These are phyloP conservation scores for Xyliphius kryptos DNA, from an alignment of 2,113 vertebrate genomes.

Conservation along the genomic window DNA sequence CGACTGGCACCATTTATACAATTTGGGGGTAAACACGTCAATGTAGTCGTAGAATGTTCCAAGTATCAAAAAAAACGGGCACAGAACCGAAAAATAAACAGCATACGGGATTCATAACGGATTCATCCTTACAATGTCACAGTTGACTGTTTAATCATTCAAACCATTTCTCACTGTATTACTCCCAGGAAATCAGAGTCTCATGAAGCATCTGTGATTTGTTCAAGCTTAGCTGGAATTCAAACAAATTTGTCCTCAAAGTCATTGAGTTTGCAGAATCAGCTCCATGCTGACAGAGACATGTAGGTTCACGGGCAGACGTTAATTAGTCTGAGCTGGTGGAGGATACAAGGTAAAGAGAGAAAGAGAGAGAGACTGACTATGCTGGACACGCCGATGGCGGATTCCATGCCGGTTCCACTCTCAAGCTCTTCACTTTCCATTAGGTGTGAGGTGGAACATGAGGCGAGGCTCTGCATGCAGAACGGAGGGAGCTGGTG, in stretches of 20 bases:
- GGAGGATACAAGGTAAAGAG: slow-evolving; percentile 40
- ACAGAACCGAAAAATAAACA: too few species aligned
- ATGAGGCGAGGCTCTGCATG: slow-evolving; percentile 45
- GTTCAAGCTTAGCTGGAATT: slow-evolving; percentile 56
- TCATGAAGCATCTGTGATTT: too few species aligned
- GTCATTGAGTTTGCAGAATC: slow-evolving; percentile 55
- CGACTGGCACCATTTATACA: slow-evolving; percentile 51
- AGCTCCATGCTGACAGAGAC: slow-evolving; percentile 57
- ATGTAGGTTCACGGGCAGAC: slow-evolving; percentile 59
- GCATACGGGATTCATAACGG: too few species aligned
- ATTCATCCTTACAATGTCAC: too few species aligned
- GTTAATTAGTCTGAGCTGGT: slow-evolving; percentile 61
- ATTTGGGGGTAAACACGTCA: too few species aligned
- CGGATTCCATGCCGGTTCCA: slow-evolving; percentile 48
- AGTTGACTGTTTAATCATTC: too few species aligned
- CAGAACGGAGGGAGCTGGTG: slow-evolving; percentile 31
- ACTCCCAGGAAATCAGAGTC: too few species aligned
- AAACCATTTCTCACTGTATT: too few species aligned
- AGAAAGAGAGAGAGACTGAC: slow-evolving; percentile 25
- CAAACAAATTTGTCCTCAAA: slow-evolving; percentile 58
- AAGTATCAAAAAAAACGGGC: too few species aligned
- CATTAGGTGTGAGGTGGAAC: slow-evolving; percentile 55
- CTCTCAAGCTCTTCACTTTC: slow-evolving; percentile 61
- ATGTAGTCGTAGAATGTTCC: too few species aligned
- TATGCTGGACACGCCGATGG: slow-evolving; percentile 48